These are phyloP conservation scores for Xerus inauris DNA, from an alignment of 2,113 vertebrate genomes.

Conservation along the genomic window DNA sequence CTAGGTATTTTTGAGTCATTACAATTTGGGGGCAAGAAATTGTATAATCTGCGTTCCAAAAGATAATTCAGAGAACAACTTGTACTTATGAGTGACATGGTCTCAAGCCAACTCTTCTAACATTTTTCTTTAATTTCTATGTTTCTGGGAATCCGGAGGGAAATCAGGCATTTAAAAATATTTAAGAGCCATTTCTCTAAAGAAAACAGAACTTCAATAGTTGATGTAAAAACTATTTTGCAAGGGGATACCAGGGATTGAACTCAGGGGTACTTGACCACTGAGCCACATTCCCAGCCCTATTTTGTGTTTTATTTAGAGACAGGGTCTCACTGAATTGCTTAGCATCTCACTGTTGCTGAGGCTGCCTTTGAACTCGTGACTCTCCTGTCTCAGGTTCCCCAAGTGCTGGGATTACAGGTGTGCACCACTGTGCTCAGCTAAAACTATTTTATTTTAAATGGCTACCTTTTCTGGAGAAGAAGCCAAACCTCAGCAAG, in stretches of 20 bases:
- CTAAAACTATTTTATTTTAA: too few relatives aligned
- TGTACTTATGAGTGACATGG: background rate
- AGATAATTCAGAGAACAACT: background rate
- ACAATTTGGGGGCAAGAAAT: background rate
- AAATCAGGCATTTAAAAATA: conserved; percentile 10
- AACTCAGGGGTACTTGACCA: too few relatives aligned
- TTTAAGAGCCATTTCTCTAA: background rate
- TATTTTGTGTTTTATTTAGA: too few relatives aligned
- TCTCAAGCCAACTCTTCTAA: background rate
- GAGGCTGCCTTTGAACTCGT: too few relatives aligned
- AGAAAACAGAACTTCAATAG: background rate
- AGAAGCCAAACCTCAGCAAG: background rate
- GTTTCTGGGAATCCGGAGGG: background rate
- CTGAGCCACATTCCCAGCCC: too few relatives aligned
- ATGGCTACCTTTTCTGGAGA: background rate
- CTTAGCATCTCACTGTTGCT: too few relatives aligned
- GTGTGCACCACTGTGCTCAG: too few relatives aligned
- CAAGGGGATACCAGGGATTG: too few relatives aligned
- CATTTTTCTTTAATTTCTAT: background rate
- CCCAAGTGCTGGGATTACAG: too few relatives aligned
- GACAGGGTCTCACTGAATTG: too few relatives aligned
- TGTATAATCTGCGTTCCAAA: background rate
- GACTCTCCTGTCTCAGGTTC: too few relatives aligned
- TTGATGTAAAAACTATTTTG: conserved; percentile 1
- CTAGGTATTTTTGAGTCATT: background rate